Evolutionary conservation across 2,888 invertebrate species (phyloP).

Genomic region (Caenorhabditis japonica): DNA sequence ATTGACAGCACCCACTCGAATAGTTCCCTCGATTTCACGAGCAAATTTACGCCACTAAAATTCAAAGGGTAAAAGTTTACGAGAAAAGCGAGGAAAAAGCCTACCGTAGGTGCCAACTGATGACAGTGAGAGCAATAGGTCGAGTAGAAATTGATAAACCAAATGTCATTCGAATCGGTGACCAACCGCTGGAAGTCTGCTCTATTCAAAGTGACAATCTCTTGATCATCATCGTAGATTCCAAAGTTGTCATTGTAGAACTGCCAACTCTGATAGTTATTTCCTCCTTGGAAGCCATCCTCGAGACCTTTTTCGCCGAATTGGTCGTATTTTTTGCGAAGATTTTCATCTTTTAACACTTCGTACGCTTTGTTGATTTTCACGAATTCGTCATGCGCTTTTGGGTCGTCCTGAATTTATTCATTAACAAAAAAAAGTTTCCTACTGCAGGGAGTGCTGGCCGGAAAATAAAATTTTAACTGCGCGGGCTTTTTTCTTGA

Average conservation of each 20-base stretch:
- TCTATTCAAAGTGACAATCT: conserved; percentile 85
- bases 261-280: conserved; percentile 86
- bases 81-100: conserved; percentile 51
- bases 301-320: conserved; percentile 84
- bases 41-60: conserved; percentile 86
- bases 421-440: too few relatives aligned
- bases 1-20: conserved; percentile 88
- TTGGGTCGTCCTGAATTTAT: conserved; percentile 83
- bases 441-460: too few relatives aligned
- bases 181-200: conserved; percentile 83
- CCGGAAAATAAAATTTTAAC: not conserved
- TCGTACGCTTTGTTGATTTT: conserved; percentile 89
- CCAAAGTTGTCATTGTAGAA: conserved; percentile 88
- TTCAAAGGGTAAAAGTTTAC: not conserved
- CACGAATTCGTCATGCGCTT: conserved; percentile 85
- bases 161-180: conserved; percentile 81
- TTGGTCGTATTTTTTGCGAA: conserved; percentile 77
- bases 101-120: conserved; percentile 84
- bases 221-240: conserved; percentile 88
- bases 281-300: conserved; percentile 81
- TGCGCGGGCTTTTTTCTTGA: too few relatives aligned
- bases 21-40: conserved; percentile 85
- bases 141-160: conserved; percentile 91
- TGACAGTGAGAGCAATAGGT: conserved; percentile 90
- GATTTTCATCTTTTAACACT: conserved; percentile 87